phyloP scores from a whole-genome alignment of 2,113 vertebrate species.

The Seriola quinqueradiata region DNA sequence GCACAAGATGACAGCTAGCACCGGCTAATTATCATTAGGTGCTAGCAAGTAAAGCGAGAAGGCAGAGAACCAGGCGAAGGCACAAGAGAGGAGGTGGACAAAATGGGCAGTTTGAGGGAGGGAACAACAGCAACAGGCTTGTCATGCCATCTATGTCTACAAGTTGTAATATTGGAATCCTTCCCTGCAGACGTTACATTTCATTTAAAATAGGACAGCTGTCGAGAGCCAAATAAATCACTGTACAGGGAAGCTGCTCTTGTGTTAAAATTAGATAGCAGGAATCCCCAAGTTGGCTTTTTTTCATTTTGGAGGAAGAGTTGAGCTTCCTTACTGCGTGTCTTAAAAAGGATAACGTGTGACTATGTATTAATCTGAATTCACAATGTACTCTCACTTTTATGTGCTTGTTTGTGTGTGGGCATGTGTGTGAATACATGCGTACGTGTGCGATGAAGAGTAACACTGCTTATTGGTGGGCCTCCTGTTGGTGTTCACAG shows the following conservation, averaged over 20 bases:
- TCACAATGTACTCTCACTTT: background rate
- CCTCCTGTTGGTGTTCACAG: constrained; percentile 60
- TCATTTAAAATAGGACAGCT: constrained; percentile 47
- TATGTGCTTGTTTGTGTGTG: background rate
- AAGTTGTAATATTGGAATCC: constrained; percentile 52
- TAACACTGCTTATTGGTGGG: constrained; percentile 17
- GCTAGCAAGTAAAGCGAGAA: constrained; percentile 27
- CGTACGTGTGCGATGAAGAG: constrained; percentile 29
- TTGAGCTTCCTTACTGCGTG: background rate
- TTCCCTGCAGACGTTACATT: constrained; percentile 36
- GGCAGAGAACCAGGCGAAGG: constrained; percentile 12
- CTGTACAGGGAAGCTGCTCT: background rate
- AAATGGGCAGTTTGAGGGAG: constrained; percentile 34
- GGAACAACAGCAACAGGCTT: constrained; percentile 43
- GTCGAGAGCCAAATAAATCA: constrained; percentile 45
- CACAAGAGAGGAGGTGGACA: constrained; percentile 1
- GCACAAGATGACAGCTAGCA: constrained; percentile 46
- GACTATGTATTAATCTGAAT: no score
- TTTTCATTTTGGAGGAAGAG: background rate
- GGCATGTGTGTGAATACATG: constrained; percentile 7
- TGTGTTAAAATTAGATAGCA: background rate
- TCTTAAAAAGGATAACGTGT: background rate
- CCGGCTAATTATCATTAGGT: constrained; percentile 61
- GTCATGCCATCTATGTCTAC: constrained; percentile 43
- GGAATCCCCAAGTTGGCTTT: background rate